These are phyloP conservation scores for Archaeoteleia sp. DNA, from an alignment of 2,888 invertebrate species.

Conservation along the genomic window DNA sequence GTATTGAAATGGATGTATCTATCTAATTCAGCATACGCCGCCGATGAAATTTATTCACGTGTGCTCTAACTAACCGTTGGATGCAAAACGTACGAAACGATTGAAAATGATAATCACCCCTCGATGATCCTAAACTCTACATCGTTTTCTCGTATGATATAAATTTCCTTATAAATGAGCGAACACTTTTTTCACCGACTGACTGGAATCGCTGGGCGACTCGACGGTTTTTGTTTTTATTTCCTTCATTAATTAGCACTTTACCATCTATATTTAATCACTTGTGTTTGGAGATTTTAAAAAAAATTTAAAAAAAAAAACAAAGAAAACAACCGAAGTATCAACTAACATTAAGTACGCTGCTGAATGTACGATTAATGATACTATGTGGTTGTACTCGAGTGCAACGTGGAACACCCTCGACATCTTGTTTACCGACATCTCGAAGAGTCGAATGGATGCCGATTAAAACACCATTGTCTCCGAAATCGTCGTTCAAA, in stretches of 20 bases:
- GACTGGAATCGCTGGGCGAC: no score
- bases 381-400: slow-evolving; percentile 68
- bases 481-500: no score
- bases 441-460: slow-evolving; percentile 51
- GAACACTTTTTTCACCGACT: no score
- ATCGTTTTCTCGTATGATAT: background rate
- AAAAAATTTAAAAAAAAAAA: slow-evolving; percentile 11
- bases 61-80: no score
- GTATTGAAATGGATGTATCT: no score
- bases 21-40: slow-evolving; percentile 56
- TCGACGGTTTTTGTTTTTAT: no score
- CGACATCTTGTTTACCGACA: slow-evolving; percentile 43
- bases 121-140: no score
- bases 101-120: background rate
- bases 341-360: slow-evolving; percentile 68
- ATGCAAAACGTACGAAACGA: slow-evolving; percentile 3
- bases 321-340: slow-evolving; percentile 11
- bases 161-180: no score
- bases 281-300: background rate
- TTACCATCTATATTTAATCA: background rate
- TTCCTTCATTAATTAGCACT: background rate
- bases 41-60: slow-evolving; percentile 8
- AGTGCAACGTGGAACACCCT: slow-evolving; percentile 66
- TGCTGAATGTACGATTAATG: slow-evolving; percentile 65
- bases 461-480: slow-evolving; percentile 42